Evolutionary conservation across 1,140 invertebrate species (phyloP), one percentile per base, ranked within the genome.

Genomic region (Hyposmocoma kahamanoa): DNA sequence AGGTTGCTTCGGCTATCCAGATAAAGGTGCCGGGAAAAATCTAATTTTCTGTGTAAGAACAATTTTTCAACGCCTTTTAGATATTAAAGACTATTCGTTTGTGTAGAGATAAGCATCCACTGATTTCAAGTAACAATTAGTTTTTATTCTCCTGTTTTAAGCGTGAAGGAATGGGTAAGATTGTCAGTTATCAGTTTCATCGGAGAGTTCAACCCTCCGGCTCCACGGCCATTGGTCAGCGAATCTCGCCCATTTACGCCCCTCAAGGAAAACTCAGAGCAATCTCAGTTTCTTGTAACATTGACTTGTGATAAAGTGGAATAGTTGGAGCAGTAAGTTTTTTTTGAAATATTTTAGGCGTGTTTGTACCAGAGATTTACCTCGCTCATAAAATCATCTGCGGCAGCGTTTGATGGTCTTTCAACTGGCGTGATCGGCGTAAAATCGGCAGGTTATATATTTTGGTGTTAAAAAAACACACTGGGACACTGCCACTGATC

Each of bases 191-290:
- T 46, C 43, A 34, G 10, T 19, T 13, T 17, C 32, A n/a, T 36
- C 18, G 10, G 32, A 5, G 49, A 44, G 6, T 41, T 48, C 41
- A 26, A 28, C 47, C 53, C 61, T 68, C 67, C 73, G 62, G 45
- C 71, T n/a, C n/a, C n/a, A n/a, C n/a, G 68, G 63, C 61, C 65
- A 78, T 78, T 78, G 72, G 77, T 72, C 74, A 72, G 67, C 9
- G 9, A 49, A 22, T 19, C 52, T 53, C 65, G 64, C 62, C 42
- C 62, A 59, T 72, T 72, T 68, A 72, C 77, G 76, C 76, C 76
- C 74, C 65, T 62, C 28, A 34, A 38, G 39, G 42, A 62, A 68
- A 62, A 73, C 38, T 20, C 11, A 17, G 20, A 36, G 26, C 22
- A 5, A 26, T 5, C 11, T 26, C 11, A 26, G 5, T 11, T 26